phyloP scores from a whole-genome alignment of 2,797 vertebrate species.

The Danio tinwini region DNA sequence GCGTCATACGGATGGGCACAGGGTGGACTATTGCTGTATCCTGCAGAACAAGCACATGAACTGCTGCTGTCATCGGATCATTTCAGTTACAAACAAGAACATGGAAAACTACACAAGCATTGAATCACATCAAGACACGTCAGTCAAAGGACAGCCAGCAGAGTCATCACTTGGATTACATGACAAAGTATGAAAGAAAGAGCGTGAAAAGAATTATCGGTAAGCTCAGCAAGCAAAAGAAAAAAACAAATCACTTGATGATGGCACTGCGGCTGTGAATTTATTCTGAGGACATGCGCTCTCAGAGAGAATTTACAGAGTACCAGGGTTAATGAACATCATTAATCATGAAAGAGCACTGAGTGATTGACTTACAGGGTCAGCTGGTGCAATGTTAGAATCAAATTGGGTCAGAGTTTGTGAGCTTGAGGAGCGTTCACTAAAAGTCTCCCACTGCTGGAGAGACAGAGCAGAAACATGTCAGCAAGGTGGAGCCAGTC shows the following conservation, averaged over 20 bases:
- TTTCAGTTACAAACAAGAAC: not conserved
- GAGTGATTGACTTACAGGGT: conserved; percentile 99
- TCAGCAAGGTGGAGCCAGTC: conserved; percentile 74
- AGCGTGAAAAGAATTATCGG: conserved; percentile 47
- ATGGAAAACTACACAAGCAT: conserved; percentile 5
- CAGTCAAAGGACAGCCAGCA: conserved; percentile 25
- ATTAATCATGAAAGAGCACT: conserved; percentile 97
- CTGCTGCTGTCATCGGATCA: not conserved
- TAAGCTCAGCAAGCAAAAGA: conserved; percentile 58
- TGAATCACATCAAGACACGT: conserved; percentile 7
- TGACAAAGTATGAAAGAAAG: conserved; percentile 39
- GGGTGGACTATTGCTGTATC: conserved; percentile 99
- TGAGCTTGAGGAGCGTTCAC: conserved; percentile 99
- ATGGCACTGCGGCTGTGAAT: conserved; percentile 44
- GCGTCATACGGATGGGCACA: conserved; percentile 98
- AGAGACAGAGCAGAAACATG: conserved; percentile 91
- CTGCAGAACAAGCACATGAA: conserved; percentile 71
- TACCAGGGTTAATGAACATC: conserved; percentile 87
- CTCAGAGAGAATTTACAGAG: conserved; percentile 72
- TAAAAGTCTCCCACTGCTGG: conserved; percentile 99
- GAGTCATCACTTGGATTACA: conserved; percentile 20
- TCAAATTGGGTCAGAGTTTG: conserved; percentile 99
- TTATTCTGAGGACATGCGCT: conserved; percentile 57
- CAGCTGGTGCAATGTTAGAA: conserved; percentile 99
- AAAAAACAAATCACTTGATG: conserved; percentile 34